Evolutionary conservation across 2,888 invertebrate species (phyloP), one percentile per base, ranked within the genome.

Genomic region (Lasiommata megera): DNA sequence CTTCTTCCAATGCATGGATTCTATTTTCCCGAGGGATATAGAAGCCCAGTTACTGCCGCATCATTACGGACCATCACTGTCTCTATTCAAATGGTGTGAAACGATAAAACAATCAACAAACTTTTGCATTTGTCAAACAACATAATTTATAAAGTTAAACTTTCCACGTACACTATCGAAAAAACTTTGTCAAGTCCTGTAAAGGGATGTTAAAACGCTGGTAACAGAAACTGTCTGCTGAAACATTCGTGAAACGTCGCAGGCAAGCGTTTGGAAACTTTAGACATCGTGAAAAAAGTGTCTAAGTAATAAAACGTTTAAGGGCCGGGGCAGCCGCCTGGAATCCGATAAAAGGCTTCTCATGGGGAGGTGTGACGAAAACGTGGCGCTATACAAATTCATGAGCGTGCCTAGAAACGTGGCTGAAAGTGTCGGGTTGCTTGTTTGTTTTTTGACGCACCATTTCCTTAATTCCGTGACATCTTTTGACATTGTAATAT

Each of bases 191-290:
- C 53, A 28, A 41, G 28, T 12, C 40, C 47, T 48, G 23, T 58
- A 54, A 40, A 17, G 36, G 36, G 18, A 52, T 52, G 40, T 55
- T 54, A 52, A 58, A 48, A 31, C 36, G 16, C 14, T 46, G 34
- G 46, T 53, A 43, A 50, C 43, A 50, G 48, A 44, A 58, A 51
- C 46, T 54, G 46, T 28, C 16, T 28, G 55, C 41, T 51, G 50
- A 60, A 63, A 56, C 61, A 62, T 62, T 54, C 38, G 16, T 41
- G 29, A 43, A 57, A 58, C 48, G 38, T 14, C 36, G 54, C 43
- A n/a, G n/a, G n/a, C 54, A 52, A 28, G 38, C 56, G 46, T 62
- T 56, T 29, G 37, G 46, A 44, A 54, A 55, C 50, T 54, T 59
- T 23, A 40, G 34, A 48, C 38, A 28, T 29, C 38, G 36, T n/a